Evolutionary conservation across 2,888 invertebrate genomes (phyloP), one percentile per base, ranked within the genome.

Genomic region (Trachelus tabidus): DNA sequence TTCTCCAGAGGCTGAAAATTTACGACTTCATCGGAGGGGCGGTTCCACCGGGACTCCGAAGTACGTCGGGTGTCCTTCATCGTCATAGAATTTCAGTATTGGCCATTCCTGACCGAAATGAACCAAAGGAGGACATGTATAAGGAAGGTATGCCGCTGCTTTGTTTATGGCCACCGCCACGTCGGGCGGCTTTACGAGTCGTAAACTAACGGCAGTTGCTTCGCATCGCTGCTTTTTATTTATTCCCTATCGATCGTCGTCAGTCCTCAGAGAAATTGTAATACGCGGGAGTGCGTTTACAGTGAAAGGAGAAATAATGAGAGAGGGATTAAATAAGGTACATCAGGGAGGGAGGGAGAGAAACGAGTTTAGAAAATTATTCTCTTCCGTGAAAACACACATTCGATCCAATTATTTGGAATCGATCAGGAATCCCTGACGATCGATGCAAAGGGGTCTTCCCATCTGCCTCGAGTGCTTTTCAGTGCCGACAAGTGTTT

Each of bases 161-260:
- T 23, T 56, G 56, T 56, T 56, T 56, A 56, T 56, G 23, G 56
- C 23, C 9, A 3, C 56, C 23, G 56, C 56, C 82, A 30, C 37
- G 30, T n/a, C 34, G 71, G 75, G 69, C 78, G 79, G 80, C 33
- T 83, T 84, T 78, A 81, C 81, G 82, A 79, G 77, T 80, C 30
- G 71, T 76, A 79, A 79, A 79, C 79, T 73, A 80, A 80, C 79
- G 80, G 83, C 84, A 79, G 78, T 80, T 81, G 69, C 79, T 56
- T 23, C 23, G 56, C 56, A 23, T 71, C 75, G 68, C 34, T 76
- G 79, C 84, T 77, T 79, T 79, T 73, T 73, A 77, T 83, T 83
- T 82, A 83, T 83, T 79, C 78, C 73, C 75, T 78, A 81, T 82
- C 84, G 78, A 83, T 81, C 84, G 73, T 73, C 68, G 71, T 40